Evolutionary conservation across 2,797 vertebrate genomes (phyloP).

Genomic region (Astyanax mexicanus): DNA sequence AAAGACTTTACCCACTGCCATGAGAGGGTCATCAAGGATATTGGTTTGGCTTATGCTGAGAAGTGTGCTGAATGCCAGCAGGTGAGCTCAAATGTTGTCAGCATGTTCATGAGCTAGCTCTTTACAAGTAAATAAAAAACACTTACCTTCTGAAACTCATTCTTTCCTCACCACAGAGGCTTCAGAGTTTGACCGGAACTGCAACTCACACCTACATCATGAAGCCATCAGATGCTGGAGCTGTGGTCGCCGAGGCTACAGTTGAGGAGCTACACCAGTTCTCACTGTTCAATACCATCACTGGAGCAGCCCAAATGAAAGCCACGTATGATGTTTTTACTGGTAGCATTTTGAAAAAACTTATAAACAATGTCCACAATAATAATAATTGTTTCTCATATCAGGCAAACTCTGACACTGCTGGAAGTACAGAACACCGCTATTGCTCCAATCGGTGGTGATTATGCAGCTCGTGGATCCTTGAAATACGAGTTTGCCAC

Average conservation of each 20-base stretch:
- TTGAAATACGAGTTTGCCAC: conserved; percentile 77
- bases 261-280: conserved; percentile 82
- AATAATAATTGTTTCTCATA: conserved; percentile 37
- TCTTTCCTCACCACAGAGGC: conserved; percentile 69
- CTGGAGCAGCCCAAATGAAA: conserved; percentile 80
- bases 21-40: conserved; percentile 75
- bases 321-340: conserved; percentile 79
- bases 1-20: conserved; percentile 81
- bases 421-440: conserved; percentile 58
- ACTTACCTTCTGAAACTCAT: conserved; percentile 27
- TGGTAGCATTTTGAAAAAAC: neutral
- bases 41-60: conserved; percentile 76
- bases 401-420: conserved; percentile 81
- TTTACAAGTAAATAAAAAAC: too few relatives aligned
- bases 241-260: conserved; percentile 76
- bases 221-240: conserved; percentile 70
- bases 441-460: conserved; percentile 58
- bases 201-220: conserved; percentile 80
- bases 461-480: conserved; percentile 78
- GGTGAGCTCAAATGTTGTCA: conserved; percentile 69
- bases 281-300: conserved; percentile 79
- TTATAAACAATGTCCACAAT: neutral
- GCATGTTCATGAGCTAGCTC: neutral
- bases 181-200: conserved; percentile 73
- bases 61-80: conserved; percentile 74